Evolutionary conservation across 2,797 vertebrate genomes (phyloP).

Genomic region (Hipposideros larvatus): DNA sequence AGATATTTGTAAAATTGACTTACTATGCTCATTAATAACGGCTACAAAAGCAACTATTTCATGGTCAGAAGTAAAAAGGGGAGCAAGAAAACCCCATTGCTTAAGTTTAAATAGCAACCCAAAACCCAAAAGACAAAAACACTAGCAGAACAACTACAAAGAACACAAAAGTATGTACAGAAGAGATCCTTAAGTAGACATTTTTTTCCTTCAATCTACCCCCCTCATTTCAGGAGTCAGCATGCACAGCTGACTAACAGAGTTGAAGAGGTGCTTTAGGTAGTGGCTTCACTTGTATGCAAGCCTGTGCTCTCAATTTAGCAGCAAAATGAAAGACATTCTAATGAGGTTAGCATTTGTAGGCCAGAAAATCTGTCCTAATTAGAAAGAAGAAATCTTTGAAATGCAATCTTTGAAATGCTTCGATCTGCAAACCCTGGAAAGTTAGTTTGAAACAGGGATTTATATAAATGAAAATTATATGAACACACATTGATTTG

Average conservation of each 20-base stretch:
- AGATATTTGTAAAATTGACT: neutral
- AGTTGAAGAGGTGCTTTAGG: neutral
- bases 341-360: constrained; percentile 56
- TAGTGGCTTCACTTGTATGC: neutral
- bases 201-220: neutral
- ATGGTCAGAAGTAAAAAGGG: neutral
- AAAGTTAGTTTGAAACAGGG: constrained; percentile 13
- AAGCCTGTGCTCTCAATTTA: neutral
- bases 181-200: neutral
- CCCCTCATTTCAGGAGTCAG: neutral
- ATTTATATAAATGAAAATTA: constrained; percentile 9
- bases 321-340: neutral
- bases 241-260: accelerated
- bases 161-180: neutral
- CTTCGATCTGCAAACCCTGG: constrained; percentile 11
- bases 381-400: neutral
- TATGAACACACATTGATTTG: neutral
- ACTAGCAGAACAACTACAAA: neutral
- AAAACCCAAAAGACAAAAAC: neutral
- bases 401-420: constrained; percentile 40
- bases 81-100: neutral
- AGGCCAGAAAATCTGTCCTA: constrained; percentile 7
- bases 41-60: neutral
- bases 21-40: neutral
- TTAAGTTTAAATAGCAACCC: neutral